Percentiles rank a stretch among this genome's conserved stretches.
phyloP scores from a whole-genome alignment of 2,113 vertebrate genomes.

The Isurus oxyrinchus region DNA sequence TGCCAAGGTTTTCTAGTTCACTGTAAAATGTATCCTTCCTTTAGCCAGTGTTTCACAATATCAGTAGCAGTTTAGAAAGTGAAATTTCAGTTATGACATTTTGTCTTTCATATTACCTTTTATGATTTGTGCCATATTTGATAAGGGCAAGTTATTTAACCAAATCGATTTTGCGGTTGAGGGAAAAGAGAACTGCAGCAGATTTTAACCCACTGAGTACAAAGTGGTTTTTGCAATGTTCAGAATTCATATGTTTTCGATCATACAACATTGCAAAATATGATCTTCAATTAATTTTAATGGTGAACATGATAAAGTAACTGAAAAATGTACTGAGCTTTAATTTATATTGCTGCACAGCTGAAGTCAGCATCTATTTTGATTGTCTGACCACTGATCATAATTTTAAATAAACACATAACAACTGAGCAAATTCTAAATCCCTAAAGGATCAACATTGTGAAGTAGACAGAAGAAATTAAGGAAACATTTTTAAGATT shows the following conservation, averaged over 20 bases:
- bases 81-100: conserved; percentile 11
- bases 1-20: neutral
- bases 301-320: neutral
- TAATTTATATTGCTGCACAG: neutral
- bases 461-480: neutral
- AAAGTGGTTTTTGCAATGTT: neutral
- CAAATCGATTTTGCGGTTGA: neutral
- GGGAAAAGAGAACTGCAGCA: neutral
- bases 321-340: neutral
- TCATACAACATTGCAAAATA: conserved; percentile 9
- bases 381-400: neutral
- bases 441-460: neutral
- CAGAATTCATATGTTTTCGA: conserved; percentile 11
- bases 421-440: neutral
- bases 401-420: neutral
- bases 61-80: neutral
- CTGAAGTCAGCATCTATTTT: neutral
- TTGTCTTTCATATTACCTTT: neutral
- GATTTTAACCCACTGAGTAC: neutral
- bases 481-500: neutral
- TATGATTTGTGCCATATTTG: neutral
- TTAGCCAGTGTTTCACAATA: neutral
- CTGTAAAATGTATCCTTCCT: neutral
- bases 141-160: neutral
- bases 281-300: conserved; percentile 13